Conservation (phyloP, 2,797 vertebrate species). For the Octomys mimax region DNA sequence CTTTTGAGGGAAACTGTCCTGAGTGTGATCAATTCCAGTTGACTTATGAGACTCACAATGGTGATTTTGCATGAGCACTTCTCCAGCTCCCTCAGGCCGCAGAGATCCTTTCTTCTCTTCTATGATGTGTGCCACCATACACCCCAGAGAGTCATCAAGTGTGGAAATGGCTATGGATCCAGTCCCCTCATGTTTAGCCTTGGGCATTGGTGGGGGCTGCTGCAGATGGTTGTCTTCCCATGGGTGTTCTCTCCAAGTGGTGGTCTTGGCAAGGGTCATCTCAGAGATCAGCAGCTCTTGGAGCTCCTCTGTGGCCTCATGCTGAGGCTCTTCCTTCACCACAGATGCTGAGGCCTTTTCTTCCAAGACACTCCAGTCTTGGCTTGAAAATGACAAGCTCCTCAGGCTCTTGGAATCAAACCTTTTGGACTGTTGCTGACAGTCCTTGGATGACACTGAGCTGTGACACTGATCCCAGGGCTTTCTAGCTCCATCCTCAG, state of each 20-base stretch:
- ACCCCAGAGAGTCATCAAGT: not conserved
- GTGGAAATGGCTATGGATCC: not conserved
- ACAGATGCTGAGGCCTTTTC: conserved; percentile 50
- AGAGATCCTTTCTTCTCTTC: conserved; percentile 5
- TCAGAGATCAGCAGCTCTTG: conserved; percentile 31
- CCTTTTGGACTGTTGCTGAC: conserved; percentile 57
- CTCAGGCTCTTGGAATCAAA: not conserved
- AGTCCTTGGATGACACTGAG: conserved; percentile 28
- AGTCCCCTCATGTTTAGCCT: not conserved
- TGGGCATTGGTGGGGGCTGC: not conserved
- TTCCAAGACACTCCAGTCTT: conserved; percentile 57
- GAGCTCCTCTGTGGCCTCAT: not conserved
- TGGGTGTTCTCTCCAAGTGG: not conserved
- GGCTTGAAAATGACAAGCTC: conserved; percentile 39
- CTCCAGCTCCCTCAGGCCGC: not conserved
- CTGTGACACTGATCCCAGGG: conserved; percentile 53
- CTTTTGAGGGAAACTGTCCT: not conserved
- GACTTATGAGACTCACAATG: not conserved
- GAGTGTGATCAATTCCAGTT: not conserved
- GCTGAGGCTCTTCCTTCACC: conserved; percentile 50
- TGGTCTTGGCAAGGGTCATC: not conserved
- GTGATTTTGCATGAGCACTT: not conserved
- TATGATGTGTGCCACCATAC: not conserved
- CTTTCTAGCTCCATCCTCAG: conserved; percentile 56
- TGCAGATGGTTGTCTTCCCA: not conserved